Evolutionary conservation across 2,888 invertebrate genomes (phyloP), one percentile per base, ranked within the genome.

Genomic region (Neoaliturus tenellus): DNA sequence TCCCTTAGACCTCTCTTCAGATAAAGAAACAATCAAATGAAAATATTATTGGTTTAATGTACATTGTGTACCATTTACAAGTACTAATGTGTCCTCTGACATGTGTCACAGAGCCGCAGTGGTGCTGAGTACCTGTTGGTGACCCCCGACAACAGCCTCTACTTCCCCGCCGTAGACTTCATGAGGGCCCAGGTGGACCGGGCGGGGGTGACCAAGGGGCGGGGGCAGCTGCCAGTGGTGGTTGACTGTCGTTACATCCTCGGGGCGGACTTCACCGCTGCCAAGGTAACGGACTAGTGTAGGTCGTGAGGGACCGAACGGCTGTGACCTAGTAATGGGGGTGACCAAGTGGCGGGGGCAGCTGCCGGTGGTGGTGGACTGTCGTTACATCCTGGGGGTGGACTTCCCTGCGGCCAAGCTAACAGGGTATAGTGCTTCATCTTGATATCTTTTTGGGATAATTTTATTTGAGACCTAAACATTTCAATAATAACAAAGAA

Each of bases 261-360:
- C 93, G 96, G 95, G 48, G 95, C 96, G 0, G 97, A 97, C 91
- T 97, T 96, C 89, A 97, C 97, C 8, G 96, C 97, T 23, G 96
- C 97, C 0, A 96, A 92, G 89, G 92, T 91, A 85, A 86, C 5
- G 17, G n/a, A 6, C 55, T 62, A 25, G 25, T n/a, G n/a, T n/a
- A n/a, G n/a, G n/a, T n/a, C n/a, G n/a, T n/a, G n/a, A n/a, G n/a
- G n/a, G n/a, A n/a, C n/a, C n/a, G n/a, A n/a, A n/a, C n/a, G n/a
- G n/a, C n/a, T n/a, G n/a, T n/a, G n/a, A n/a, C n/a, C n/a, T n/a
- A n/a, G n/a, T n/a, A n/a, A n/a, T n/a, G 0, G 94, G 94, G 0
- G 92, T 93, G 85, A 93, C 94, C 84, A 93, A 95, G 87, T 96
- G 96, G 44, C 94, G 94, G 86, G 92, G 92, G 87, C 93, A 94